Base-by-base conservation (phyloP, 1,140 invertebrate genomes). In the Drosophila parabipectinata region DNA sequence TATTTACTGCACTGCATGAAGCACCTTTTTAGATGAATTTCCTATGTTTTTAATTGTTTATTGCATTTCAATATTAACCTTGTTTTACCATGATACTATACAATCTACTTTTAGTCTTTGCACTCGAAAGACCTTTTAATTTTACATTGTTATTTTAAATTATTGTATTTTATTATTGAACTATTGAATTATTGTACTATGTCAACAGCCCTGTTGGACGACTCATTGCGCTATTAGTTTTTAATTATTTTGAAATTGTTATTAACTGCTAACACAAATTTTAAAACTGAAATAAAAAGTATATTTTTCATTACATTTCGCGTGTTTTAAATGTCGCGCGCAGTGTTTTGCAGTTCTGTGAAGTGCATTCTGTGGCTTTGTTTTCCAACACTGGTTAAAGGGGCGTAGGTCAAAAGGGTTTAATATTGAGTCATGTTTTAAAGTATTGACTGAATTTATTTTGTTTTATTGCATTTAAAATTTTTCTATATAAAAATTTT, bases 121-220 rank as follows among this genome's bases (percentile, higher is more conserved):
- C 26, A 39, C 47, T 39, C 10, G n/a, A 8, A 52, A 72, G 21
- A 55, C 55, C 37, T 72, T 60, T 64, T 57, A 59, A 55, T 71
- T 83, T 66, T 83, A 32, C 52, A 83, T 84, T 83, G 80, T 83
- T 83, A 83, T 83, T 84, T 83, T 84, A 84, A 85, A 79, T 84
- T 84, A 84, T 67, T 53, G 51, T 79, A 83, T 18, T 18, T 18
- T 18, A 18, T 18, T 18, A 18, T 18, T 18, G 18, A 18, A 0
- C 18, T 18, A 18, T 18, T 18, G 18, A 18, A 18, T 1, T 18
- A 18, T 18, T 18, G 18, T 79, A 66, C 61, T 84, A 83, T 67
- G 60, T 62, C 30, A n/a, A 26, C 48, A 50, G 32, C 47, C 62
- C 60, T 48, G 81, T 72, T 68, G 67, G 47, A 59, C 18, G 32